Conservation (phyloP, 2,797 vertebrate species). For the Darevskia nairensis region DNA sequence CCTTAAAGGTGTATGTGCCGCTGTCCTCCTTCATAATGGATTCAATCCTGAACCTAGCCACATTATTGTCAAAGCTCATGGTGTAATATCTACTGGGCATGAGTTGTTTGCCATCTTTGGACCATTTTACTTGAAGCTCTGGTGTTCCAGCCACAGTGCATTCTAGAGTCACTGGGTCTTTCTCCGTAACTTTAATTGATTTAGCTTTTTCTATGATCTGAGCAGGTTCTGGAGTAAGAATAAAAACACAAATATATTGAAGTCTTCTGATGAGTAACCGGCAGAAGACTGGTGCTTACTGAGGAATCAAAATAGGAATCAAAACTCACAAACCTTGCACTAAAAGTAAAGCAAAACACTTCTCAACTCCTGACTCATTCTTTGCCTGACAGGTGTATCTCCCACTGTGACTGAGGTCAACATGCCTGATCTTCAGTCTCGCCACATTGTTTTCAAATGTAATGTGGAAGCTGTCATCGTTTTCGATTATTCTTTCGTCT, state of each 20-base stretch:
- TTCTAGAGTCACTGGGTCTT: slow-evolving; percentile 94
- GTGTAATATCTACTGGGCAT: slow-evolving; percentile 93
- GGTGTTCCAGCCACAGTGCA: slow-evolving; percentile 93
- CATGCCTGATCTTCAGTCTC: slow-evolving; percentile 84
- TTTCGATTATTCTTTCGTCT: slow-evolving; percentile 92
- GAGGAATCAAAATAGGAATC: neutral
- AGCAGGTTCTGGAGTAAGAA: slow-evolving; percentile 89
- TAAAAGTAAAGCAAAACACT: slow-evolving; percentile 89
- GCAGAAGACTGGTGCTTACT: neutral
- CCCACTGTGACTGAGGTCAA: slow-evolving; percentile 87
- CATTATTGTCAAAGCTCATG: slow-evolving; percentile 91
- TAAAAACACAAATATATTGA: slow-evolving; percentile 55
- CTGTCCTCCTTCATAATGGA: slow-evolving; percentile 89
- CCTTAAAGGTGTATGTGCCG: slow-evolving; percentile 92
- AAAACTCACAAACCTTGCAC: slow-evolving; percentile 90
- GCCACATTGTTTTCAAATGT: slow-evolving; percentile 88
- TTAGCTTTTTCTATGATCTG: slow-evolving; percentile 93
- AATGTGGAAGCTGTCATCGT: slow-evolving; percentile 87
- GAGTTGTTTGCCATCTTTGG: slow-evolving; percentile 91
- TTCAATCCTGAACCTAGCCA: slow-evolving; percentile 93
- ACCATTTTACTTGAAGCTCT: slow-evolving; percentile 94
- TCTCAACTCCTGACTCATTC: slow-evolving; percentile 92
- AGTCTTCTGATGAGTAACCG: slow-evolving; percentile 25
- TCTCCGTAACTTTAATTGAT: slow-evolving; percentile 90
- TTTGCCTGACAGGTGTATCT: slow-evolving; percentile 94